Percentiles rank a stretch among this genome's conserved stretches.
Evolutionary conservation across 2,888 invertebrate species (phyloP).

Genomic region (Xylota segnis): DNA sequence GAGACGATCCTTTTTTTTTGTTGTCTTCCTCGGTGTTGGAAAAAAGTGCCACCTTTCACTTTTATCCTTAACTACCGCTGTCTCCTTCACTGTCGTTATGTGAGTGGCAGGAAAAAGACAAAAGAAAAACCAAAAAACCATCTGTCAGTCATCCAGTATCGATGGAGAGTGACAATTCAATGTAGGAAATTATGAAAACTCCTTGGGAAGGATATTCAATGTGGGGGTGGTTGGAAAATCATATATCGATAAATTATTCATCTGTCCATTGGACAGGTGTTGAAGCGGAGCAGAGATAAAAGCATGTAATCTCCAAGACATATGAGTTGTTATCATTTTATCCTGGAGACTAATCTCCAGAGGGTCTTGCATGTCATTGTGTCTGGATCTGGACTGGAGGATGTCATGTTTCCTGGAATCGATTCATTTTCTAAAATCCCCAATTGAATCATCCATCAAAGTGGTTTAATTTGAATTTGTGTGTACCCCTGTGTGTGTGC

Average conservation of each 20-base stretch:
- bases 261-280: slow-evolving; percentile 38
- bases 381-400: background rate
- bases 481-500: background rate
- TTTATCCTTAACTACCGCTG: slow-evolving; percentile 31
- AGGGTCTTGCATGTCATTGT: slow-evolving; percentile 6
- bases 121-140: slow-evolving; percentile 23
- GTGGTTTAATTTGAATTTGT: slow-evolving; percentile 53
- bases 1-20: slow-evolving; percentile 12
- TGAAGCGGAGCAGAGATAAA: background rate
- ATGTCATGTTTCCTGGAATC: slow-evolving; percentile 31
- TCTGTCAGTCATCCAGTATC: slow-evolving; percentile 36
- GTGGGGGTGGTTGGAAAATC: background rate
- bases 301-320: slow-evolving; percentile 32
- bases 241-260: slow-evolving; percentile 49
- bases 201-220: background rate
- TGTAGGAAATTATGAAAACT: slow-evolving; percentile 9
- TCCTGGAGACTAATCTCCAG: slow-evolving; percentile 22
- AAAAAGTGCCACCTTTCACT: slow-evolving; percentile 43
- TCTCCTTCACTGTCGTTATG: slow-evolving; percentile 11
- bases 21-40: background rate
- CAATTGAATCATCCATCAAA: slow-evolving; percentile 51
- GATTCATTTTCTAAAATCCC: slow-evolving; percentile 35
- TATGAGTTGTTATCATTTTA: slow-evolving; percentile 41
- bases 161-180: slow-evolving; percentile 20
- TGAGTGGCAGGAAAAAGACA: slow-evolving; percentile 24